Evolutionary conservation across 1,140 invertebrate genomes (phyloP).

Genomic region (Drosophila lowei): DNA sequence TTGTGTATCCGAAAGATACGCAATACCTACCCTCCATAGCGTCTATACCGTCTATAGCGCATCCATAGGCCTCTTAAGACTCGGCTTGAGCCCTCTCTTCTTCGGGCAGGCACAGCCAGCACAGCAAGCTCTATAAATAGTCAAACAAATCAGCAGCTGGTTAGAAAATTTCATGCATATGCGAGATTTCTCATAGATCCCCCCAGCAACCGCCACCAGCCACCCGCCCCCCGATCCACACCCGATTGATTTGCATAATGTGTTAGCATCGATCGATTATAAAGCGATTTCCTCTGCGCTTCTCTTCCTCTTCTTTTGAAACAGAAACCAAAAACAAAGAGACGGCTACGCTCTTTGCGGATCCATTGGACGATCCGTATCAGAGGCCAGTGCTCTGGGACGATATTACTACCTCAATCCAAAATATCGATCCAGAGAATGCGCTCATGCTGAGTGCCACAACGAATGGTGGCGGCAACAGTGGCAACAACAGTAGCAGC

Average conservation of each 20-base stretch:
- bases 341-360: conserved; percentile 77
- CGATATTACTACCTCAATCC: conserved; percentile 93
- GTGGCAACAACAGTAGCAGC: conserved; percentile 32
- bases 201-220: conserved; percentile 4
- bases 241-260: conserved; percentile 57
- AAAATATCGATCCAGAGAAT: conserved; percentile 94
- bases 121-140: conserved; percentile 51
- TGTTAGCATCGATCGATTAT: conserved; percentile 61
- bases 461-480: conserved; percentile 1
- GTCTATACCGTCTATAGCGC: background rate
- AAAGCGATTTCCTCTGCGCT: conserved; percentile 48
- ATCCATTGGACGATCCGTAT: conserved; percentile 90
- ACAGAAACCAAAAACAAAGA: conserved; percentile 83
- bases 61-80: background rate
- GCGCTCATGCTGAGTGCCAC: conserved; percentile 90
- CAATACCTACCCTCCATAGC: conserved; percentile 1
- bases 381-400: conserved; percentile 93
- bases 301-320: background rate
- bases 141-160: conserved; percentile 60
- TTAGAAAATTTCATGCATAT: conserved; percentile 77
- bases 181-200: conserved; percentile 71
- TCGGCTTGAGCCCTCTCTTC: background rate
- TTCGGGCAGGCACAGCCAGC: no score
- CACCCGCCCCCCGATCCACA: no score
- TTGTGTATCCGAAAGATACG: no score